These are phyloP conservation scores for Sesia apiformis DNA, from an alignment of 2,888 invertebrate species.

Conservation along the genomic window DNA sequence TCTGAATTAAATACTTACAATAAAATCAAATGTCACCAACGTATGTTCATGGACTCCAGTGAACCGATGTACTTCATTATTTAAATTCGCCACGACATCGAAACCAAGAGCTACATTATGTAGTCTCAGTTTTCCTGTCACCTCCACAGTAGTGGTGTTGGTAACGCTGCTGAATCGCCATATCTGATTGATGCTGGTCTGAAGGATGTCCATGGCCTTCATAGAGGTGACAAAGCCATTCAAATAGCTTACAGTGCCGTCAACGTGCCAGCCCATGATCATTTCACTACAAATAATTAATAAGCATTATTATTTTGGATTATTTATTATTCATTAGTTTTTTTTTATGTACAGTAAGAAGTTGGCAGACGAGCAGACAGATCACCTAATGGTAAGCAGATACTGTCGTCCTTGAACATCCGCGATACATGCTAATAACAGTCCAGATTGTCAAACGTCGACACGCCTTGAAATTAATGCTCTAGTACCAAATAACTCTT, in stretches of 20 bases:
- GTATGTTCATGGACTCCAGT: constrained; percentile 29
- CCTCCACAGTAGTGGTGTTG: constrained; percentile 19
- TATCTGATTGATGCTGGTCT: constrained; percentile 27
- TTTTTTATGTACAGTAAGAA: too few relatives aligned
- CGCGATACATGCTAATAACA: too few relatives aligned
- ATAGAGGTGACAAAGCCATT: constrained; percentile 46
- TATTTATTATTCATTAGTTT: too few relatives aligned
- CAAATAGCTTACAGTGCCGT: constrained; percentile 26
- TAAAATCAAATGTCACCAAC: constrained; percentile 25
- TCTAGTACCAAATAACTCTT: too few relatives aligned
- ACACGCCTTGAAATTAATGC: too few relatives aligned
- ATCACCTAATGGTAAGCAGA: too few relatives aligned
- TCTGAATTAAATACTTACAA: constrained; percentile 21
- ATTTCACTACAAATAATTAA: constrained; percentile 26
- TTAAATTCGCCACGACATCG: constrained; percentile 29
- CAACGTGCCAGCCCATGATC: constrained; percentile 18
- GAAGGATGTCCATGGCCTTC: constrained; percentile 29
- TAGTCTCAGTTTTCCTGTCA: constrained; percentile 32
- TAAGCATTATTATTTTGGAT: background rate
- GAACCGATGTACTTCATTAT: constrained; percentile 17
- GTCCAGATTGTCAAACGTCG: too few relatives aligned
- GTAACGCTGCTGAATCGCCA: constrained; percentile 25
- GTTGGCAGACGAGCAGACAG: too few relatives aligned
- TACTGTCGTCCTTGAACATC: too few relatives aligned
- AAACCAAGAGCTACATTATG: constrained; percentile 36